These are phyloP conservation scores for Calliopum simillimum DNA, from an alignment of 2,888 invertebrate species.

Conservation along the genomic window DNA sequence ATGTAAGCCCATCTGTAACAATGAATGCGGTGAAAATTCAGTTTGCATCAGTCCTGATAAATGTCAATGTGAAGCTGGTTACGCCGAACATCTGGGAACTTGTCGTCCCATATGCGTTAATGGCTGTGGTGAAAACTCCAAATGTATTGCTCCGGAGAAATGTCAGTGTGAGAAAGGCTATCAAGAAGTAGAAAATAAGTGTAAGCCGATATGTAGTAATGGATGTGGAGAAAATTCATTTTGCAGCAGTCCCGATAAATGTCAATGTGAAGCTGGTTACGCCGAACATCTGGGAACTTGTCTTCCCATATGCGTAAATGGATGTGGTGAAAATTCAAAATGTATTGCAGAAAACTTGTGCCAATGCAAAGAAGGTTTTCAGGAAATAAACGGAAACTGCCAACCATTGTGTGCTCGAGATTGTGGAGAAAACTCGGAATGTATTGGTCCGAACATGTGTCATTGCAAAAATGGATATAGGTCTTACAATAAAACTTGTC, in stretches of 20 bases:
- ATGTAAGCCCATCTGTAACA: too few species aligned
- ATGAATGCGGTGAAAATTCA: too few species aligned
- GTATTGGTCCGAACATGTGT: conserved; percentile 18
- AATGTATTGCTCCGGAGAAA: too few species aligned
- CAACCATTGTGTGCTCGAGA: not conserved
- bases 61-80: too few species aligned
- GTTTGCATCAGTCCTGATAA: too few species aligned
- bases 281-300: not conserved
- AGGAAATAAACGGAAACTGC: not conserved
- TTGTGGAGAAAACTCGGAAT: conserved; percentile 17
- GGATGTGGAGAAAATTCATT: not conserved
- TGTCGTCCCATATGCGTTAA: too few species aligned
- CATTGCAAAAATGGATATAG: conserved; percentile 8
- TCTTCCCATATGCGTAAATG: conserved; percentile 8
- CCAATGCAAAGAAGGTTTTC: conserved; percentile 13
- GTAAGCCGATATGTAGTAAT: not conserved
- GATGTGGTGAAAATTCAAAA: conserved; percentile 6
- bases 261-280: conserved; percentile 20
- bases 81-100: too few species aligned
- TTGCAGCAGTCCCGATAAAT: conserved; percentile 14
- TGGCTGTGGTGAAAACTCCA: too few species aligned
- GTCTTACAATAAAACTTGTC: not conserved
- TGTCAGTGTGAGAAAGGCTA: not conserved
- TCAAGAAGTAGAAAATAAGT: not conserved
- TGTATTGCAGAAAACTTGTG: conserved; percentile 21